Evolutionary conservation across 2,888 invertebrate genomes (phyloP), one percentile per base, ranked within the genome.

Genomic region (Lepetodrilus schrolli): DNA sequence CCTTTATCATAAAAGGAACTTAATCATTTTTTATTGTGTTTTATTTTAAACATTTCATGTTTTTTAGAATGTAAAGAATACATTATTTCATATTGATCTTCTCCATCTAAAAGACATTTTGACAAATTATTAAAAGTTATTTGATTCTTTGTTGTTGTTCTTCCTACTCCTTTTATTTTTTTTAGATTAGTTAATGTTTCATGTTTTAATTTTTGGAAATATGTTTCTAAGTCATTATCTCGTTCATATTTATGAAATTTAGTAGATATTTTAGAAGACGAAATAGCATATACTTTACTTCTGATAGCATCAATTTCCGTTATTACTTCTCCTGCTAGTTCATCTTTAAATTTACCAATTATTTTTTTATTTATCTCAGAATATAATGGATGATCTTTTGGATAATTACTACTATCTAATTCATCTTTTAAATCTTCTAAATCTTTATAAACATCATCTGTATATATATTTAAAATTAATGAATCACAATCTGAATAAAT

Each of bases 341-440:
- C 71, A 66, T 74, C 73, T 75, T 78, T 75, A 72, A 74, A 78
- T 38, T 73, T 74, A 37, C 72, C 70, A 20, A 74, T 70, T 49
- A 70, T 47, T 50, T 74, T 72, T 74, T 76, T 69, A 74, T 69
- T 69, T 69, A 72, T 20, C 58, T 74, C 26, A 66, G 69, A 72
- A 72, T 72, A 72, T 51, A 50, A 37, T 21, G 10, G 4, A 58
- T 75, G 70, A 26, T 75, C 65, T 65, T 70, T 49, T 43, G 76
- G 73, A 73, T 74, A 76, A 70, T 76, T 37, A 36, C 70, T 70
- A 0, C 68, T 76, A 76, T 76, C 76, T 58, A 74, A 68, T 43
- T 74, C 37, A 72, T 74, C 48, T 66, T 68, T 20, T 50, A 74
- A 69, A 66, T 48, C n/a, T 74, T 74, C 50, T 47, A 75, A 51